Percentiles rank a stretch among this genome's conserved stretches.
Conservation (phyloP, 2,113 vertebrate genomes). For the Ictidomys tridecemlineatus region DNA sequence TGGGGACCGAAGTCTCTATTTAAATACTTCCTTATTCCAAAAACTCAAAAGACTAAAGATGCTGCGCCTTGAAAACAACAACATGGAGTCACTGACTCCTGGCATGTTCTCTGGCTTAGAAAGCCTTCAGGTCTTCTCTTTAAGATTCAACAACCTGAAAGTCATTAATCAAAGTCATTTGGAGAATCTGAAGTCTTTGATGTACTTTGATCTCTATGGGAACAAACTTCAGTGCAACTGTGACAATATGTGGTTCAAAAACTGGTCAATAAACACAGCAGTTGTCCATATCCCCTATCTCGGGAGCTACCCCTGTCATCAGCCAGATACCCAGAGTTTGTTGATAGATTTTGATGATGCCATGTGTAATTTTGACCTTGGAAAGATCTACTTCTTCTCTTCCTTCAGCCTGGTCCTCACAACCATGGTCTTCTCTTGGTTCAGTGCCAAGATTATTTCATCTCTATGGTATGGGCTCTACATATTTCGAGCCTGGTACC, state of each 20-base stretch:
- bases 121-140: slow-evolving; percentile 78
- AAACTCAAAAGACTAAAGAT: slow-evolving; percentile 87
- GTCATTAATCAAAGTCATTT: slow-evolving; percentile 83
- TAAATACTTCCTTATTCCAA: slow-evolving; percentile 86
- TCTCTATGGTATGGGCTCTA: slow-evolving; percentile 91
- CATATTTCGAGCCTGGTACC: slow-evolving; percentile 90
- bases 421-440: slow-evolving; percentile 86
- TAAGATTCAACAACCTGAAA: slow-evolving; percentile 90
- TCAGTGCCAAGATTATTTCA: slow-evolving; percentile 90
- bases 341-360: slow-evolving; percentile 88
- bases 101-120: slow-evolving; percentile 92
- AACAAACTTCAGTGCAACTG: slow-evolving; percentile 91
- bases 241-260: slow-evolving; percentile 82
- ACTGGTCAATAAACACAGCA: slow-evolving; percentile 65
- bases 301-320: slow-evolving; percentile 82
- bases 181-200: slow-evolving; percentile 85
- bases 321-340: slow-evolving; percentile 70
- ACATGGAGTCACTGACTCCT: slow-evolving; percentile 87
- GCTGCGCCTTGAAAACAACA: slow-evolving; percentile 89
- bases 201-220: slow-evolving; percentile 90
- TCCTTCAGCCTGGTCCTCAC: slow-evolving; percentile 85
- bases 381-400: slow-evolving; percentile 86
- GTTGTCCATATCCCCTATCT: slow-evolving; percentile 90
- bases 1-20: slow-evolving; percentile 54
- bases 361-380: slow-evolving; percentile 90